Conservation (phyloP, 1,140 invertebrate genomes). For the Cydia strobilella region DNA sequence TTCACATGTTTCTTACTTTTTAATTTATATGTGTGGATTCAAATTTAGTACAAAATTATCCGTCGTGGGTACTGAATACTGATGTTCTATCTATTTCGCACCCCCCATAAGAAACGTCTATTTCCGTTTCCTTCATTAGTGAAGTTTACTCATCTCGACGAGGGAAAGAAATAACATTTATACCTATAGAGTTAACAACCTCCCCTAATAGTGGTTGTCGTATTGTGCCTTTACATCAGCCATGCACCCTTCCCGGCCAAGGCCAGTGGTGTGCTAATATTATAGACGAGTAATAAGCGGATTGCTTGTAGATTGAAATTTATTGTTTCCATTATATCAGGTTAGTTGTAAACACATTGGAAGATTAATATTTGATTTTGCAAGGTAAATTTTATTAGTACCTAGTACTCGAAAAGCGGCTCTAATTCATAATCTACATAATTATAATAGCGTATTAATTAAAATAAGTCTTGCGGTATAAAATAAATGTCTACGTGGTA, state of each 20-base stretch:
- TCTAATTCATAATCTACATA: too few relatives aligned
- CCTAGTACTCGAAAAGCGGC: too few relatives aligned
- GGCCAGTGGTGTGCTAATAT: slow-evolving; percentile 44
- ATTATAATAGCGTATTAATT: too few relatives aligned
- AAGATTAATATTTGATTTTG: slow-evolving; percentile 7
- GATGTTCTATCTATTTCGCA: neutral
- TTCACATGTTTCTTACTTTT: too few relatives aligned
- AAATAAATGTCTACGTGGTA: too few relatives aligned
- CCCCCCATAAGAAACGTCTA: slow-evolving; percentile 28
- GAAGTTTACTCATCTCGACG: slow-evolving; percentile 36
- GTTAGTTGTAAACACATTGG: slow-evolving; percentile 2
- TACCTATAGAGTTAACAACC: slow-evolving; percentile 50
- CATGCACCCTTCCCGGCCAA: slow-evolving; percentile 61
- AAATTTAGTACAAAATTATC: neutral
- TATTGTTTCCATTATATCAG: slow-evolving; percentile 37
- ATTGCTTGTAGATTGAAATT: slow-evolving; percentile 58
- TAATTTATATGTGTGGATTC: too few relatives aligned
- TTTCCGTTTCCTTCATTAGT: slow-evolving; percentile 34
- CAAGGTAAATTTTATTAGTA: neutral
- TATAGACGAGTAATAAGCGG: slow-evolving; percentile 52
- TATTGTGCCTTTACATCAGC: slow-evolving; percentile 59
- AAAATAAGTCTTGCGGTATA: too few relatives aligned
- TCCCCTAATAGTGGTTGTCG: slow-evolving; percentile 37
- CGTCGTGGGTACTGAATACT: neutral
- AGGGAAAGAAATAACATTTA: slow-evolving; percentile 45